Evolutionary conservation across 2,797 vertebrate genomes (phyloP), one percentile per base, ranked within the genome.

Genomic region (Halcyon leucocephala): DNA sequence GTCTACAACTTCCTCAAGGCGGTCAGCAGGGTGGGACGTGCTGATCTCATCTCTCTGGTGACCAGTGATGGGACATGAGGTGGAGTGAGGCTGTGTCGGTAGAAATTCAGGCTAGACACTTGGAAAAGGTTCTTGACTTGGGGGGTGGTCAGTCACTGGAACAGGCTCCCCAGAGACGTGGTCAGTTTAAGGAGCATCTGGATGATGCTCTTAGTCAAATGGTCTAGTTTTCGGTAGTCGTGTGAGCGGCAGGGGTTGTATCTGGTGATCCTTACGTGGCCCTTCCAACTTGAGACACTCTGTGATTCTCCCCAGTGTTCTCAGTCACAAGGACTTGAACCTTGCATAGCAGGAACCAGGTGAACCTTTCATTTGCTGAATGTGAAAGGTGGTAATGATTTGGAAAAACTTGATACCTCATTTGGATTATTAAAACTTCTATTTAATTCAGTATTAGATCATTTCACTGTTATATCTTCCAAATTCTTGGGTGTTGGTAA

Each of bases 41-140:
- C 29, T 74, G 22, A 29, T 84, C 29, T 71, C 21, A 8, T 35
- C 13, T 29, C 10, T 35, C 12, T 73, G 31, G 12, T 61, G 28
- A 41, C 39, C 42, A 58, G 55, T 0, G 0, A 12, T 5, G 51
- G 26, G 28, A 21, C n/a, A 31, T 0, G 48, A 57, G 48, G 35
- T 16, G 10, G 25, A 44, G 65, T 22, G 19, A 24, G 76, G 14
- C n/a, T 41, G 24, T 33, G 26, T 44, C 35, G 41, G 26, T 22
- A 11, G 9, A 78, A 22, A 17, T 54, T 54, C 28, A 54, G 31
- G 7, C 5, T 74, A 31, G 48, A 10, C 9, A 1, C n/a, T 3
- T 25, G 16, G 55, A 41, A 33, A 61, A 81, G 42, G 12, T 0
- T 39, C 1, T 2, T 77, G 28, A 5, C 24, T 52, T 52, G 55